Conservation (phyloP, 2,888 invertebrate genomes). For the Slavum lentiscoides region DNA sequence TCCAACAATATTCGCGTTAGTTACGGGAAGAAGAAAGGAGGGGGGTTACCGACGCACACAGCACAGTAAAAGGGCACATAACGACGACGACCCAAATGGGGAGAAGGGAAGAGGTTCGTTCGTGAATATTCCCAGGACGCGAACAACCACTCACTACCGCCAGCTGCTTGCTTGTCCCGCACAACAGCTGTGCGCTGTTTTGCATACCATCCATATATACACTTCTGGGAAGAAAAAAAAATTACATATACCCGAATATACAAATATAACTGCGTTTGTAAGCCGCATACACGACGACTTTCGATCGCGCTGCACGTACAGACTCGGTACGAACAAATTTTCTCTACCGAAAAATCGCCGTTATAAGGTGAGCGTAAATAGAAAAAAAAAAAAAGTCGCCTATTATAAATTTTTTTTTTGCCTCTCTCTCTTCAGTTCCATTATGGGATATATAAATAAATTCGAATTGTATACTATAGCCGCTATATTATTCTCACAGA, state of each 20-base stretch:
- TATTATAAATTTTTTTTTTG: neutral
- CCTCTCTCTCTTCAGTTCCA: too few species aligned
- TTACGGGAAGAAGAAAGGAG: neutral
- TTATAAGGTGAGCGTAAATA: neutral
- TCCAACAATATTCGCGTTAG: neutral
- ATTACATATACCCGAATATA: slow-evolving; percentile 12
- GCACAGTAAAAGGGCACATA: slow-evolving; percentile 26
- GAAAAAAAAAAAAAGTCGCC: neutral
- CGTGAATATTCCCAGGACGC: slow-evolving; percentile 46
- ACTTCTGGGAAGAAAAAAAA: slow-evolving; percentile 31
- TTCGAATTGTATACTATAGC: too few species aligned
- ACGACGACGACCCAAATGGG: neutral
- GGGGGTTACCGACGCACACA: neutral
- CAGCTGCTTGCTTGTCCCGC: slow-evolving; percentile 50
- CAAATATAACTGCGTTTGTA: neutral
- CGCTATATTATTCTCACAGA: too few species aligned
- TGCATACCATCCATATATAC: slow-evolving; percentile 43
- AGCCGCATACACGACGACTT: neutral
- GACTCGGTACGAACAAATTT: neutral
- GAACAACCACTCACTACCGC: neutral
- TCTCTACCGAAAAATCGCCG: neutral
- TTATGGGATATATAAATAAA: too few species aligned
- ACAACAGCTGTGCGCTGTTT: slow-evolving; percentile 47
- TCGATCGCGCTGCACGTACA: neutral
- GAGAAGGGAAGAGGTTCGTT: neutral